Evolutionary conservation across 2,113 vertebrate species (phyloP), one percentile per base, ranked within the genome.

Genomic region (Jacana jacana): DNA sequence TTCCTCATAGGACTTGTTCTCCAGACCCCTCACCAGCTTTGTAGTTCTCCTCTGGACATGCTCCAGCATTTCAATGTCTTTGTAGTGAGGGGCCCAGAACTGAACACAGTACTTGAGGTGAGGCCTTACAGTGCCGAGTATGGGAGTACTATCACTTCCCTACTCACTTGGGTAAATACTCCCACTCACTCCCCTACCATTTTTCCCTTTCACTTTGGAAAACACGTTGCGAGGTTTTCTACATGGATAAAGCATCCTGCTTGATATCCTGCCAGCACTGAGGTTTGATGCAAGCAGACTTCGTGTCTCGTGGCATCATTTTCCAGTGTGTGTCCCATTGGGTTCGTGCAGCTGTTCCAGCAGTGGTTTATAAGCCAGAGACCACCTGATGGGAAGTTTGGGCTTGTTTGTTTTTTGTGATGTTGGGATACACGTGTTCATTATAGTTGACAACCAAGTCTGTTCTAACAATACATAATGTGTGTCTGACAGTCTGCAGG

Each of bases 191-290:
- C 40, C 40, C 40, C 40, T 13, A 42, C 13, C 40, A 42, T 13
- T 42, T 42, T 42, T 42, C 40, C 40, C 40, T 42, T 91, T 42
- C 52, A 37, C 57, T 30, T 75, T 37, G 49, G 61, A 72, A 51
- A 58, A 80, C 40, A 23, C 8, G 2, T 58, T 39, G 1, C 1
- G 23, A 58, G 12, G 4, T 49, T 83, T 83, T 86, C 60, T 81
- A 2, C 27, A 23, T 0, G 9, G 18, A 3, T 64, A 30, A 84
- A 75, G 28, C 2, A 2, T 35, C 30, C 11, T 73, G 28, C 71
- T 63, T 65, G 58, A 7, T 80, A 35, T 5, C 17, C 3, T 24
- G 18, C 68, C 60, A 66, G 0, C 24, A 0, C 0, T 22, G 65
- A 79, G 57, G 40, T 68, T 75, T 60, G 25, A 25, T 71, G 22